phyloP scores from a whole-genome alignment of 1,140 invertebrate species.

The Drosophila asahinai region DNA sequence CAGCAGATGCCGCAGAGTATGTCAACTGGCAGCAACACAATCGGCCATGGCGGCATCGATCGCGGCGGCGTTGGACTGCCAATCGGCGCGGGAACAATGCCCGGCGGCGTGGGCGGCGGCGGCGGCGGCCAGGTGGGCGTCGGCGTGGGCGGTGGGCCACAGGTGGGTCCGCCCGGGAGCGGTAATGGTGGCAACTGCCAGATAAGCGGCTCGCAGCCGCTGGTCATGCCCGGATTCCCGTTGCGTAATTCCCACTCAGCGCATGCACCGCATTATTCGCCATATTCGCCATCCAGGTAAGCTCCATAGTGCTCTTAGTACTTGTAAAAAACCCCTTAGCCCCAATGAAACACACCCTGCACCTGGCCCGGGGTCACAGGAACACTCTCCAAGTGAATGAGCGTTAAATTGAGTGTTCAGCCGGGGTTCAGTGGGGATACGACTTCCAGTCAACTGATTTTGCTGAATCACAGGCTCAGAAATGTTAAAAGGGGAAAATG shows the following conservation, averaged over 20 bases:
- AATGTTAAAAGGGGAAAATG: background rate
- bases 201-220: constrained; percentile 87
- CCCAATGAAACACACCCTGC: background rate
- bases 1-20: constrained; percentile 85
- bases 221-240: constrained; percentile 93
- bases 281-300: constrained; percentile 93
- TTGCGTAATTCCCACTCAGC: constrained; percentile 89
- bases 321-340: background rate
- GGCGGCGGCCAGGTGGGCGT: constrained; percentile 50
- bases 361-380: constrained; percentile 21
- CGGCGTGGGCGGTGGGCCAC: constrained; percentile 20
- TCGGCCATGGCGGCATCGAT: constrained; percentile 82
- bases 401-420: constrained; percentile 43
- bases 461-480: background rate
- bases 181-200: constrained; percentile 85
- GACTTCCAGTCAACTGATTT: constrained; percentile 51
- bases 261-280: constrained; percentile 91
- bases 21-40: constrained; percentile 85
- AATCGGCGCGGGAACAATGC: constrained; percentile 74
- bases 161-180: constrained; percentile 67
- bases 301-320: constrained; percentile 1
- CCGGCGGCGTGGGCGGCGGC: constrained; percentile 60
- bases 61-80: constrained; percentile 76
- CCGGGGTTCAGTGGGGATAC: constrained; percentile 10
- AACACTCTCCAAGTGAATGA: constrained; percentile 30